Conservation (phyloP, 2,797 vertebrate species). For the Mus caroli region DNA sequence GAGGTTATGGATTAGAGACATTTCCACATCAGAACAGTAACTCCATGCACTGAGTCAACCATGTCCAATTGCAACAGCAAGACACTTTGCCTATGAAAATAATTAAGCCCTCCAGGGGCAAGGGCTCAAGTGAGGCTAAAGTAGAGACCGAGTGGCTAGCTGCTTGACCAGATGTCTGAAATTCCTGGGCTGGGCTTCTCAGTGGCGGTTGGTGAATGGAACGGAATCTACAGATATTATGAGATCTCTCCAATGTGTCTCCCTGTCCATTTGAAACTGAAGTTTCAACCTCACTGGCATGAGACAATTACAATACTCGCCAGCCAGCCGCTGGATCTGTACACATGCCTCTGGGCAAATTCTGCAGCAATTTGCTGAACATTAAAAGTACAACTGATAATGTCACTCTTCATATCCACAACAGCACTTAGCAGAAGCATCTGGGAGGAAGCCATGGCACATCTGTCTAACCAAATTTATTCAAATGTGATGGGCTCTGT, state of each 20-base stretch:
- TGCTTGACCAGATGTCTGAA: conserved; percentile 46
- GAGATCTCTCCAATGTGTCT: neutral
- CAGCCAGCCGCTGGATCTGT: neutral
- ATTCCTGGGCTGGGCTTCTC: neutral
- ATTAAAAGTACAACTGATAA: neutral
- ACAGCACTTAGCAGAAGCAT: neutral
- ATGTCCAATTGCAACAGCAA: conserved; percentile 77
- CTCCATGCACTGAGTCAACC: conserved; percentile 63
- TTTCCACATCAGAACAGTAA: conserved; percentile 87
- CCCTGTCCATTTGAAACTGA: neutral
- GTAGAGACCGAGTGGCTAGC: neutral
- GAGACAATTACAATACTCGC: neutral
- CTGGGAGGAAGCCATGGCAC: neutral
- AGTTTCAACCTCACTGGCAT: neutral
- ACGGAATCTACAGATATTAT: accelerated
- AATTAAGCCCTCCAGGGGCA: conserved; percentile 63
- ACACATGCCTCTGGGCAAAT: neutral
- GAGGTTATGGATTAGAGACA: conserved; percentile 86
- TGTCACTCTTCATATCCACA: neutral
- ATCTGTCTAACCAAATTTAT: neutral
- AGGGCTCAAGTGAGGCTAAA: conserved; percentile 28
- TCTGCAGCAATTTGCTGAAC: conserved; percentile 6
- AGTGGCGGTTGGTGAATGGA: neutral
- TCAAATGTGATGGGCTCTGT: neutral
- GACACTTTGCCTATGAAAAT: conserved; percentile 64